Evolutionary conservation across 2,113 vertebrate genomes (phyloP).

Genomic region (Hypanus sabinus): DNA sequence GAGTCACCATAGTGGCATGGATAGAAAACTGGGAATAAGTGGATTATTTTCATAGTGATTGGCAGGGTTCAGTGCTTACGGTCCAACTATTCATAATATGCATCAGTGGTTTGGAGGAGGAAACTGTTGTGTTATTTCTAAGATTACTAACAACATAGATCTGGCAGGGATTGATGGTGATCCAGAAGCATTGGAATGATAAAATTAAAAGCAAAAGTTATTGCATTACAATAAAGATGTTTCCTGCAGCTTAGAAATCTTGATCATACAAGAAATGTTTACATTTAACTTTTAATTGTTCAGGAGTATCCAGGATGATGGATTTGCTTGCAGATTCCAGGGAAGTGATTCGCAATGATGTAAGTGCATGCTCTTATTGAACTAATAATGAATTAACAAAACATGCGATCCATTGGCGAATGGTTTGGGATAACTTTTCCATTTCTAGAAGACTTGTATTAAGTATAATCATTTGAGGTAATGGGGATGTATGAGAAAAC

Average conservation of each 20-base stretch:
- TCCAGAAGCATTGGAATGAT: neutral
- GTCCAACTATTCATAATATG: too few species aligned
- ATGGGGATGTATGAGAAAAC: neutral
- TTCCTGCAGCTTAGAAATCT: neutral
- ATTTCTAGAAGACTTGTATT: neutral
- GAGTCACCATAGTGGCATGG: too few species aligned
- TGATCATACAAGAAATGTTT: neutral
- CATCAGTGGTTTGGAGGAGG: too few species aligned
- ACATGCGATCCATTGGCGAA: neutral
- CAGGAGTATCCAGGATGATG: conserved; percentile 95
- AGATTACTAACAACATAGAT: too few species aligned
- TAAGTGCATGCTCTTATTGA: conserved; percentile 53
- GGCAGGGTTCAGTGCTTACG: too few species aligned
- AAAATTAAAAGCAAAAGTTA: neutral
- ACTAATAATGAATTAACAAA: neutral
- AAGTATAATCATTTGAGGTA: neutral
- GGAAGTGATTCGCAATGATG: conserved; percentile 95
- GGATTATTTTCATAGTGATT: too few species aligned
- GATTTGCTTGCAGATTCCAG: conserved; percentile 89
- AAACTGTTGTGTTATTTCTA: too few species aligned
- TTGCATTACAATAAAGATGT: neutral
- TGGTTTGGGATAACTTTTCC: neutral
- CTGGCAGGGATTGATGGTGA: too few species aligned
- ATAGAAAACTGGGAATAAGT: too few species aligned
- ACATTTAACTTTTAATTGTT: neutral